phyloP scores from a whole-genome alignment of 2,888 invertebrate species.

The Cistogaster globosa region DNA sequence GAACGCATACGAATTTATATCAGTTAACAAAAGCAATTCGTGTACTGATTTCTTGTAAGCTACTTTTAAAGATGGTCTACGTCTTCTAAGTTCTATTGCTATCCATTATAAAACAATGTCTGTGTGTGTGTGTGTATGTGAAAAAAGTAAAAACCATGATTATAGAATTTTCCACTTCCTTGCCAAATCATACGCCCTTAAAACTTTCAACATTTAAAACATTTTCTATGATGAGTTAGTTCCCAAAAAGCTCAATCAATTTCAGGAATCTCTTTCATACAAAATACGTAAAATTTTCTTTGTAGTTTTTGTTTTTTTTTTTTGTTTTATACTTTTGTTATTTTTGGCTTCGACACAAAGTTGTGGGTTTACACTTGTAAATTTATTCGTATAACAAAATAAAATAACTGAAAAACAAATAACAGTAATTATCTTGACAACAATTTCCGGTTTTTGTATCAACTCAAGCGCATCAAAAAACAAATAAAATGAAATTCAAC shows the following conservation, averaged over 20 bases:
- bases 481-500: slow-evolving; percentile 70
- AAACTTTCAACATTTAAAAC: not conserved
- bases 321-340: too few relatives aligned
- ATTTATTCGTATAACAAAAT: slow-evolving; percentile 29
- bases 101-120: too few relatives aligned
- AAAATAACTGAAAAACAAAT: slow-evolving; percentile 77
- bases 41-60: too few relatives aligned
- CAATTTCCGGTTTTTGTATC: slow-evolving; percentile 83
- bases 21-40: too few relatives aligned
- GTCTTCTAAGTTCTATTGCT: too few relatives aligned
- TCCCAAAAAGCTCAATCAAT: slow-evolving; percentile 13
- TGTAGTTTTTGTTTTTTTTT: slow-evolving; percentile 1
- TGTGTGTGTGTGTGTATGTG: too few relatives aligned
- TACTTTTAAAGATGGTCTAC: too few relatives aligned
- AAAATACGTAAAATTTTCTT: slow-evolving; percentile 33
- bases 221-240: slow-evolving; percentile 15
- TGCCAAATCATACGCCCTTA: too few relatives aligned
- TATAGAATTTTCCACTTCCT: too few relatives aligned
- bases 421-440: slow-evolving; percentile 83
- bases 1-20: too few relatives aligned
- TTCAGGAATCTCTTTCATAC: slow-evolving; percentile 2
- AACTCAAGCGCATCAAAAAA: slow-evolving; percentile 77
- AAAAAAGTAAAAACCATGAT: too few relatives aligned
- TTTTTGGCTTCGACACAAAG: too few relatives aligned
- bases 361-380: slow-evolving; percentile 29